These are phyloP conservation scores for Agelastica alni DNA, from an alignment of 2,888 invertebrate species.

Conservation along the genomic window DNA sequence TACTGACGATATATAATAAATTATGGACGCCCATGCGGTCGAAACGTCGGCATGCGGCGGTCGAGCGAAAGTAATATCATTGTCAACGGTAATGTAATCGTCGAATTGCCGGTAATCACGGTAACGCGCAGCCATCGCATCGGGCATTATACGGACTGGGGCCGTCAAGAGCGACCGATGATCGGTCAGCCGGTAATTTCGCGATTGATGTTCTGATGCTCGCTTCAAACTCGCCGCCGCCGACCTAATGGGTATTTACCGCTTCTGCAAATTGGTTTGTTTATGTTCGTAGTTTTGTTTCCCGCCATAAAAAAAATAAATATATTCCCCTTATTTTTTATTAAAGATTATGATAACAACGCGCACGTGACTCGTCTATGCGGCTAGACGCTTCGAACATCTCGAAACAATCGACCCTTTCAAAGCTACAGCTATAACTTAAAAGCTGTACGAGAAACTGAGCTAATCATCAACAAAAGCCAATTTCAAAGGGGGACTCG, in stretches of 20 bases:
- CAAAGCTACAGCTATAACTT: not conserved
- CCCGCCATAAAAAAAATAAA: too few relatives aligned
- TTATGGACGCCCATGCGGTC: conserved; percentile 31
- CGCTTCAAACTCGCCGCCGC: not conserved
- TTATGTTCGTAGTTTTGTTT: not conserved
- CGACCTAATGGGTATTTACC: not conserved
- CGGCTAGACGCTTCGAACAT: not conserved
- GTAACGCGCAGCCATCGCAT: conserved; percentile 10
- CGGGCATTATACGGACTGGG: not conserved
- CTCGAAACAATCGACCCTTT: not conserved
- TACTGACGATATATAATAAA: too few relatives aligned
- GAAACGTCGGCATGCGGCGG: conserved; percentile 33
- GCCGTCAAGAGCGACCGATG: not conserved
- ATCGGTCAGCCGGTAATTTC: conserved; percentile 2
- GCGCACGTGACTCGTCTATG: too few relatives aligned
- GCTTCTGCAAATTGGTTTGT: conserved; percentile 2
- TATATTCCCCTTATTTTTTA: not conserved
- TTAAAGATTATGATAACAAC: not conserved
- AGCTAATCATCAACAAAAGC: conserved; percentile 2
- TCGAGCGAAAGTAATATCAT: conserved; percentile 40
- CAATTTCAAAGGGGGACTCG: conserved; percentile 2
- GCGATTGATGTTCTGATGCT: conserved; percentile 3
- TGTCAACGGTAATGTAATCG: conserved; percentile 40
- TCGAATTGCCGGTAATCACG: conserved; percentile 41
- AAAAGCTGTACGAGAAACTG: not conserved